phyloP scores from a whole-genome alignment of 2,113 vertebrate species.

The Gymnocephalus cernua region DNA sequence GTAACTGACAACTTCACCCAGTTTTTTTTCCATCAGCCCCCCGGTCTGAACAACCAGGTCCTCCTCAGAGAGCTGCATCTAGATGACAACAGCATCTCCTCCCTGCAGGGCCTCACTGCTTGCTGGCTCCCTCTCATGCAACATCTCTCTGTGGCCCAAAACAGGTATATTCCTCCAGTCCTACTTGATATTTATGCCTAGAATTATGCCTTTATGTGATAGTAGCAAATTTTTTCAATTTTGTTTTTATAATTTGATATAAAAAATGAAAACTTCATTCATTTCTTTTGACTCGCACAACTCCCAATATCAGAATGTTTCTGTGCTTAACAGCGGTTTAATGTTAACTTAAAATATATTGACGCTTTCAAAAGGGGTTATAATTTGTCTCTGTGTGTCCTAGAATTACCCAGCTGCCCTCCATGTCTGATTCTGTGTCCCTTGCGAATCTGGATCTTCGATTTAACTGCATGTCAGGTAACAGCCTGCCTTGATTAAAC shows the following conservation, averaged over 20 bases:
- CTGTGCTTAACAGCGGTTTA: not conserved
- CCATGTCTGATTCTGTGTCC: conserved; percentile 87
- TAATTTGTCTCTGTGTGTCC: conserved; percentile 59
- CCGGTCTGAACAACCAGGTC: conserved; percentile 90
- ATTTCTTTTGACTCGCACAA: too few species aligned
- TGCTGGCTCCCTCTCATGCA: conserved; percentile 93
- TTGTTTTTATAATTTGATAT: too few species aligned
- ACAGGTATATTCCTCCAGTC: conserved; percentile 83
- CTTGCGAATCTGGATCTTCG: conserved; percentile 89
- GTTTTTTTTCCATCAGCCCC: conserved; percentile 80
- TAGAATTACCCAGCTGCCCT: conserved; percentile 88
- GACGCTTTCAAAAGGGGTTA: not conserved
- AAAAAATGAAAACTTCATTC: too few species aligned
- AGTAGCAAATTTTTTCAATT: not conserved
- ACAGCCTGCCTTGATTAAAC: conserved; percentile 45
- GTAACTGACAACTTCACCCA: conserved; percentile 39
- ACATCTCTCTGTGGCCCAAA: conserved; percentile 86
- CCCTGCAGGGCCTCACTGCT: conserved; percentile 80
- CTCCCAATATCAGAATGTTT: not conserved
- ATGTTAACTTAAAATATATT: not conserved
- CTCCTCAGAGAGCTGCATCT: conserved; percentile 91
- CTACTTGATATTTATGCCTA: conserved; percentile 5
- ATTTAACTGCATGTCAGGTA: conserved; percentile 95
- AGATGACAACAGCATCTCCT: conserved; percentile 92
- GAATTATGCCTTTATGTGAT: not conserved